Evolutionary conservation across 2,797 vertebrate genomes (phyloP).

Genomic region (Silurus aristotelis): DNA sequence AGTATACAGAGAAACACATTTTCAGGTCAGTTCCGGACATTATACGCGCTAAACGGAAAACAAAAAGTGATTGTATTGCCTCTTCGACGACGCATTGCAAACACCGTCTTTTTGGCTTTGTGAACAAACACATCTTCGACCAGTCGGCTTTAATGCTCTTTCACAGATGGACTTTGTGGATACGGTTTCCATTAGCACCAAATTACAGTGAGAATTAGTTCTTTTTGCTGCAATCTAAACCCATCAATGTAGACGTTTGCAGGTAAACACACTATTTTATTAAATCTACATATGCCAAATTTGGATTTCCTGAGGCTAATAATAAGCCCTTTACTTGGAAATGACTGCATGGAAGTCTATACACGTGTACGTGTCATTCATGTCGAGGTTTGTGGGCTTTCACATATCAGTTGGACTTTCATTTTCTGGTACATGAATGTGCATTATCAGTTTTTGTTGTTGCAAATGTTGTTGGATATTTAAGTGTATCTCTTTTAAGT

Average conservation of each 20-base stretch:
- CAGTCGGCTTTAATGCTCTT: slow-evolving; percentile 14
- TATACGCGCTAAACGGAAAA: neutral
- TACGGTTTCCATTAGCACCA: slow-evolving; percentile 39
- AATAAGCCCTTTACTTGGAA: slow-evolving; percentile 22
- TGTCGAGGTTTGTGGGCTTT: slow-evolving; percentile 27
- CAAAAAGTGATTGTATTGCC: slow-evolving; percentile 38
- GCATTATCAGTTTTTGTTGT: slow-evolving; percentile 7
- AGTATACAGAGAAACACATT: slow-evolving; percentile 16
- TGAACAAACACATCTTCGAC: slow-evolving; percentile 22
- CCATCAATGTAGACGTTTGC: slow-evolving; percentile 35
- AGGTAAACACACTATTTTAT: slow-evolving; percentile 17
- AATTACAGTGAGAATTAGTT: slow-evolving; percentile 35
- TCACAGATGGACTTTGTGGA: slow-evolving; percentile 34
- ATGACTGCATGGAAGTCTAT: slow-evolving; percentile 36
- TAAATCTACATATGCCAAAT: slow-evolving; percentile 21
- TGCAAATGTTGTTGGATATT: slow-evolving; percentile 15
- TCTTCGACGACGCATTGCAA: slow-evolving; percentile 22
- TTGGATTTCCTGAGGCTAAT: slow-evolving; percentile 1
- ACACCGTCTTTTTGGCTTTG: slow-evolving; percentile 37
- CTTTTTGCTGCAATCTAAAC: slow-evolving; percentile 27
- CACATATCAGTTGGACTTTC: slow-evolving; percentile 16
- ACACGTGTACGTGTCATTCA: slow-evolving; percentile 17
- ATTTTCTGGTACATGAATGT: slow-evolving; percentile 23
- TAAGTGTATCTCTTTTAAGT: slow-evolving; percentile 19
- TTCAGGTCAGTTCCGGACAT: slow-evolving; percentile 32